Base-by-base conservation (phyloP, 1,140 invertebrate species). In the Neuroterus valhalla region DNA sequence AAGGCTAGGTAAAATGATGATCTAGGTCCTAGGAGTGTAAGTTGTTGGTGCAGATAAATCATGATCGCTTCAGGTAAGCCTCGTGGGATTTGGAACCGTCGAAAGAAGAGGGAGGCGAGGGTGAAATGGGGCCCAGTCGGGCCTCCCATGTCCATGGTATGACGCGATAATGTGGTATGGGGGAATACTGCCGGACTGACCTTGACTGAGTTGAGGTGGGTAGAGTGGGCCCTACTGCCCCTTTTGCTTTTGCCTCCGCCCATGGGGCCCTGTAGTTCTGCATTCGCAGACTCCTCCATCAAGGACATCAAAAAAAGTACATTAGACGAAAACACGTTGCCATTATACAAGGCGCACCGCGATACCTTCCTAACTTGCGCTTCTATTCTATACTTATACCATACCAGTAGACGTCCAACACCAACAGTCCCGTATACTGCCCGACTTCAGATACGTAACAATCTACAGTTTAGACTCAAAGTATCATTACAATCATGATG, bases 291-390 rank as follows among this genome's bases (percentile, higher is more conserved):
- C 89, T 89, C 88, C 85, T 88, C 84, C 88, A 89, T 89, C 89
- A 90, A 90, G 88, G 89, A 90, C 89, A 90, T 87, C 84, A 89
- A 84, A 90, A 90, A 90, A 90, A 89, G 86, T 90, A 90, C 89
- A 90, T 89, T 89, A 90, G 88, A 89, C 88, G 86, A 89, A 89
- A 90, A 90, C 88, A 90, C 88, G 89, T 87, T 90, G 88, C 88
- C 86, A 88, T 87, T 88, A 87, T 84, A 84, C 85, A 79, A 80
- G 81, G 78, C 71, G 78, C 73, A 77, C 74, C 78, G 84, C 82
- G 82, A 38, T 38, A 38, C 31, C 31, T 38, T 38, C 6, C 31
- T n/a, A n/a, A 4, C 26, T 38, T 38, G 31, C 31, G 31, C 31
- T 38, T 38, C 31, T 38, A 5, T 8, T 38, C 31, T 38, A 38